A percentile compares a stretch with the other conserved stretches of the same genome.
phyloP scores from a whole-genome alignment of 2,797 vertebrate species.

The Caiman crocodilus region DNA sequence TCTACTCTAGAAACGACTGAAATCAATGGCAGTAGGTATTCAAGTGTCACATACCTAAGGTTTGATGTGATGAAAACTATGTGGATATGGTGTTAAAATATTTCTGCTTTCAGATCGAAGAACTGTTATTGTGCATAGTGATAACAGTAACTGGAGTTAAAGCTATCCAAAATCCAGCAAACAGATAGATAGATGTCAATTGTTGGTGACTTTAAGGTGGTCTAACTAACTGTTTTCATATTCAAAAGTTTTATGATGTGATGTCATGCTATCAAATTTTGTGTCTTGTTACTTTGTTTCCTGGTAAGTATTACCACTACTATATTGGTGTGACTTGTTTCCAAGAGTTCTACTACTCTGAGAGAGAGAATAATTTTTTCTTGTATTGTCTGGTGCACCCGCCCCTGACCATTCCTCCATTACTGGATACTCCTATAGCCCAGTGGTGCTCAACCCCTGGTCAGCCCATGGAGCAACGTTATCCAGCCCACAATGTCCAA shows the following conservation, averaged over 20 bases:
- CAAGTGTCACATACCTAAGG: background rate
- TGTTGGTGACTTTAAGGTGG: background rate
- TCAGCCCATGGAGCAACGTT: too few species aligned
- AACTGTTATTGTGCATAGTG: too few species aligned
- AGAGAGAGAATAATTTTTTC: background rate
- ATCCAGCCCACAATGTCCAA: too few species aligned
- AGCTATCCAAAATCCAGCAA: background rate
- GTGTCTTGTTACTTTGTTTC: background rate
- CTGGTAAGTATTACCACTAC: background rate
- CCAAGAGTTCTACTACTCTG: background rate
- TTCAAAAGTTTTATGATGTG: background rate
- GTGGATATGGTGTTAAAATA: background rate
- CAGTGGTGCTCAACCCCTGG: too few species aligned
- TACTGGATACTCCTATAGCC: background rate
- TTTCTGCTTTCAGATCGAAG: background rate
- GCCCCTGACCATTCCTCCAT: background rate
- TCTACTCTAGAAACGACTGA: rapidly evolving
- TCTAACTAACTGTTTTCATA: background rate
- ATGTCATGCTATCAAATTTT: background rate
- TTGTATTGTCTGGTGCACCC: background rate
- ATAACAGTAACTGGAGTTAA: background rate
- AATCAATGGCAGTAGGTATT: background rate
- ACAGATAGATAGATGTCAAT: background rate
- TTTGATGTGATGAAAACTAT: background rate
- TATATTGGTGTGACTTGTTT: background rate